These are phyloP conservation scores for Bubo bubo DNA, from an alignment of 2,113 vertebrate species.

Conservation along the genomic window DNA sequence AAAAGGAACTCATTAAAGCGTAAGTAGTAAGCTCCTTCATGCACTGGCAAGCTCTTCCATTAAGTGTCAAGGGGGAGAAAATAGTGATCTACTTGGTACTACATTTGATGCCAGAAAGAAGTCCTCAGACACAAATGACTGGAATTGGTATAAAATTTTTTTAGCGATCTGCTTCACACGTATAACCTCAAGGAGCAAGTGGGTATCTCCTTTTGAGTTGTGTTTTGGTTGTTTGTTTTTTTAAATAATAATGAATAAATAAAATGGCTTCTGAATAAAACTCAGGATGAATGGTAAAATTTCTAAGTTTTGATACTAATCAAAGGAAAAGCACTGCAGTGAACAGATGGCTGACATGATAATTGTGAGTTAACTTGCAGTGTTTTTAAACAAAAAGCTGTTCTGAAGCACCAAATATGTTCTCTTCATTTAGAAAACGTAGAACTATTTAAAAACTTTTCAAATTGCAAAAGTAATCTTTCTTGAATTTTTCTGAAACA, in stretches of 20 bases:
- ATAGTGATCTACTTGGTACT: background rate
- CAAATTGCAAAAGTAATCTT: background rate
- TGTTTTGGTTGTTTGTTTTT: background rate
- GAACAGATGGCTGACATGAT: background rate
- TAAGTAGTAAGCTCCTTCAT: background rate
- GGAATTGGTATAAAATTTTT: background rate
- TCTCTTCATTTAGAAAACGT: background rate
- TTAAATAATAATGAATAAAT: background rate
- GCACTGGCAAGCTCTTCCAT: background rate
- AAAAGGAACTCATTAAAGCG: background rate
- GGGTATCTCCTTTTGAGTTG: background rate
- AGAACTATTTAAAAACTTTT: background rate
- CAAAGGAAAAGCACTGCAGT: background rate
- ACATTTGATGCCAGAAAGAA: background rate
- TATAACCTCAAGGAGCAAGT: background rate
- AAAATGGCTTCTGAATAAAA: background rate
- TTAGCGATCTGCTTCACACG: background rate
- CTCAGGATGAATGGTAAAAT: background rate
- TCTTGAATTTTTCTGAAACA: background rate
- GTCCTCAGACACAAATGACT: background rate
- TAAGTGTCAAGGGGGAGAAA: background rate
- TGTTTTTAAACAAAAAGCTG: background rate
- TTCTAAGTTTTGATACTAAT: background rate
- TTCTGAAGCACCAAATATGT: background rate
- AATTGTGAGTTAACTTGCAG: background rate